Evolutionary conservation across 2,113 vertebrate species (phyloP), one percentile per base, ranked within the genome.

Genomic region (Mustela lutreola): DNA sequence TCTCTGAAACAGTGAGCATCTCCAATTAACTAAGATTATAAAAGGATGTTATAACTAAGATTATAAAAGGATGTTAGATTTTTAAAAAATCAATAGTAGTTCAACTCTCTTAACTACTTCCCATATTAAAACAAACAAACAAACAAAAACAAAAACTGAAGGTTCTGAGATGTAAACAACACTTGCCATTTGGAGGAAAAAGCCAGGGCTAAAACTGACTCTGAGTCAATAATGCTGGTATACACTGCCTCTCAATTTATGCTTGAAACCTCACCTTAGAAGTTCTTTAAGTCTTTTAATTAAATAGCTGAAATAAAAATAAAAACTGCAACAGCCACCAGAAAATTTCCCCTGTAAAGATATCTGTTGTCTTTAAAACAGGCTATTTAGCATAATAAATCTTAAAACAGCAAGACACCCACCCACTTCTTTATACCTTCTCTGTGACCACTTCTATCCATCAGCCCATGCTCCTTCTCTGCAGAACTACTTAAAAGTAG

Each of bases 301-400:
- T 81, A 85, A 90, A 87, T 28, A 62, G 11, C 15, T 82, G 28
- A 97, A 70, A 93, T 82, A n/a, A 45, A 76, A 75, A 42, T 56
- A 65, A 89, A 78, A 24, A 70, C 22, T 92, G 79, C 85, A 89
- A 89, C 11, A 84, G 31, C 33, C 36, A 86, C 82, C 5, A 93
- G 15, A 60, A 87, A 95, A 92, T 53, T 76, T 78, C 65, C 36
- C 71, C 50, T 16, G 18, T 33, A 86, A 94, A 4, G 22, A 31
- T 42, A 60, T 91, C 85, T 85, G 10, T 11, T 50, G n/a, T 90
- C 60, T 93, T 93, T 91, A 90, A 93, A 90, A 65, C 6, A 39
- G 16, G 39, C 58, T 90, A 91, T 45, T 89, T 80, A 89, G n/a
- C 31, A 80, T 76, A 89, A 79, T 18, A 70, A 79, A 89, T 62